Conservation (phyloP, 2,888 invertebrate genomes). For the Amiota minor region DNA sequence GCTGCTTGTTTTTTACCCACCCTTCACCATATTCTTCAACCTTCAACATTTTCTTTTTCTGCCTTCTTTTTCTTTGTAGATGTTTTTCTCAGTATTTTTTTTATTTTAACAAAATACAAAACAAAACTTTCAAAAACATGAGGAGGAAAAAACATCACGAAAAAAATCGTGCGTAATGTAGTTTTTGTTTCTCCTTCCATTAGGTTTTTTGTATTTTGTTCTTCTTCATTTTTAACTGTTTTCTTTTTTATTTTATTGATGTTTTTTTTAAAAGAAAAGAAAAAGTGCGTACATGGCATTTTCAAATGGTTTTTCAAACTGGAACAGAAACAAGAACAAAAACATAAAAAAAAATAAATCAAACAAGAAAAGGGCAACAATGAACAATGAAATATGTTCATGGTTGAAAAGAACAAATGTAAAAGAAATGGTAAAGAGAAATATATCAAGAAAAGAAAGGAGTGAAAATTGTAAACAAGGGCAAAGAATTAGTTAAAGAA, state of each 20-base stretch:
- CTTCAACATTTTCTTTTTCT: constrained; percentile 11
- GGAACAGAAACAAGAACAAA: too few relatives aligned
- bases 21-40: neutral
- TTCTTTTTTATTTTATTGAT: neutral
- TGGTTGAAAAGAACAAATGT: neutral
- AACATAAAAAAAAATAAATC: constrained; percentile 2
- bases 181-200: constrained; percentile 1
- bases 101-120: constrained; percentile 40
- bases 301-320: constrained; percentile 15
- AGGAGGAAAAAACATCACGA: neutral
- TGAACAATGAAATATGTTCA: constrained; percentile 11
- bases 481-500: neutral
- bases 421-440: neutral
- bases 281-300: constrained; percentile 18
- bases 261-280: constrained; percentile 6
- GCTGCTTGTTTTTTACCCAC: constrained; percentile 10
- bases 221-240: neutral
- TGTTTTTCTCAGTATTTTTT: constrained; percentile 21
- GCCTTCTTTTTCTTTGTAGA: constrained; percentile 14
- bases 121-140: constrained; percentile 46
- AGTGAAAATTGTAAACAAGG: neutral
- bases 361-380: constrained; percentile 4
- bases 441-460: neutral
- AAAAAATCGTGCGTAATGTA: neutral
- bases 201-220: neutral